Evolutionary conservation across 2,888 invertebrate genomes (phyloP).

Genomic region (Leptogaster cylindrica): DNA sequence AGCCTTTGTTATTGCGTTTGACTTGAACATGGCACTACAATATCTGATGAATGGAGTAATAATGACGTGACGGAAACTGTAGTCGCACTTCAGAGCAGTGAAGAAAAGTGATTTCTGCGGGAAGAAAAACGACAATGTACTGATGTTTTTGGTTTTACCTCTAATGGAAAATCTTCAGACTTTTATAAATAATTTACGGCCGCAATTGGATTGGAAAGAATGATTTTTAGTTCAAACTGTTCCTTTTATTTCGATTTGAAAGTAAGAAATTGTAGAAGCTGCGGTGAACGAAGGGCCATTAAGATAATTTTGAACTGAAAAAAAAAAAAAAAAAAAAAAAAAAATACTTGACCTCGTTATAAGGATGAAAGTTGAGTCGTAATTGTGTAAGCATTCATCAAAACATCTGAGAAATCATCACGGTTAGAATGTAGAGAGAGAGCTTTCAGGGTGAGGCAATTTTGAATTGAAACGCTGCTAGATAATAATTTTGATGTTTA

Average conservation of each 20-base stretch:
- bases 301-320: not conserved
- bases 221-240: not conserved
- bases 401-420: too few relatives aligned
- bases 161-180: conserved; percentile 30
- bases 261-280: not conserved
- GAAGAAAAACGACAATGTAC: too few relatives aligned
- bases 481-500: too few relatives aligned
- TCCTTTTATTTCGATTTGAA: not conserved
- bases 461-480: too few relatives aligned
- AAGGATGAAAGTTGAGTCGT: conserved; percentile 4
- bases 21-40: too few relatives aligned
- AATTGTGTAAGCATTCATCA: conserved; percentile 8
- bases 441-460: too few relatives aligned
- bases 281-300: not conserved
- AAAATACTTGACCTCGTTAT: not conserved
- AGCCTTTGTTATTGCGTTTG: too few relatives aligned
- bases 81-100: too few relatives aligned
- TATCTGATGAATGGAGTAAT: too few relatives aligned
- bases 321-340: not conserved
- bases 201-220: not conserved
- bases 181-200: conserved; percentile 27
- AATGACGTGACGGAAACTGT: too few relatives aligned
- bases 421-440: not conserved
- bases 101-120: too few relatives aligned
- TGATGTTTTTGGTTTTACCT: not conserved